A percentile compares a stretch with the other conserved stretches of the same genome.
Evolutionary conservation across 2,113 vertebrate genomes (phyloP).

Genomic region (Pteropus alecto): DNA sequence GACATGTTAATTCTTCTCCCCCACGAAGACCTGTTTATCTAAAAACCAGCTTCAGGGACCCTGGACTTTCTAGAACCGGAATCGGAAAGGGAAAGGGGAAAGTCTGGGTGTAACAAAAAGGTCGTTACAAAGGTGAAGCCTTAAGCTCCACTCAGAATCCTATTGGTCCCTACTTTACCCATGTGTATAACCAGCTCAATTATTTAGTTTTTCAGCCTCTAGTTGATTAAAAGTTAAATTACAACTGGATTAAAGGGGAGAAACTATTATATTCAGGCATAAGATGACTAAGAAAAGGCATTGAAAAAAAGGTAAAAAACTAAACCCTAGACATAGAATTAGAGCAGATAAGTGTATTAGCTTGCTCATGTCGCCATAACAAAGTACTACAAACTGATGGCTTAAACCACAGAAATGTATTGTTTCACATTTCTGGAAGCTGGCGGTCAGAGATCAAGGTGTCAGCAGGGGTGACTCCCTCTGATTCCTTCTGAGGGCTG

Average conservation of each 20-base stretch:
- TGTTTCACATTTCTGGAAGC: not conserved
- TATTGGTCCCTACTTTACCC: not conserved
- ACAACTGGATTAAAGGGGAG: not conserved
- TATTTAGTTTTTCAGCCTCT: not conserved
- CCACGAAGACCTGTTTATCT: not conserved
- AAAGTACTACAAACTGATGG: too few relatives aligned
- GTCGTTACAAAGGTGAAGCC: not conserved
- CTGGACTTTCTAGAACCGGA: not conserved
- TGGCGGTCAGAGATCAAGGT: not conserved
- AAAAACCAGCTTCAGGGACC: not conserved
- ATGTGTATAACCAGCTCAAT: not conserved
- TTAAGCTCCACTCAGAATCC: not conserved
- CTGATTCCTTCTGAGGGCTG: not conserved
- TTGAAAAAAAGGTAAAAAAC: not conserved
- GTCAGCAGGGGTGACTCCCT: not conserved
- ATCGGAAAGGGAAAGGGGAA: not conserved
- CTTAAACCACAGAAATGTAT: not conserved
- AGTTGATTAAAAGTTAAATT: not conserved
- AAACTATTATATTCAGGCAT: not conserved
- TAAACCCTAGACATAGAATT: not conserved
- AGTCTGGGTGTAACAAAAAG: not conserved
- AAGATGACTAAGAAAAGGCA: not conserved
- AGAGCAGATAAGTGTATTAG: too few relatives aligned
- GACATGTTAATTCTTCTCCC: too few relatives aligned
- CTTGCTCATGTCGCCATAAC: not conserved